phyloP scores from a whole-genome alignment of 2,113 vertebrate species.

The Hemichromis elongatus region DNA sequence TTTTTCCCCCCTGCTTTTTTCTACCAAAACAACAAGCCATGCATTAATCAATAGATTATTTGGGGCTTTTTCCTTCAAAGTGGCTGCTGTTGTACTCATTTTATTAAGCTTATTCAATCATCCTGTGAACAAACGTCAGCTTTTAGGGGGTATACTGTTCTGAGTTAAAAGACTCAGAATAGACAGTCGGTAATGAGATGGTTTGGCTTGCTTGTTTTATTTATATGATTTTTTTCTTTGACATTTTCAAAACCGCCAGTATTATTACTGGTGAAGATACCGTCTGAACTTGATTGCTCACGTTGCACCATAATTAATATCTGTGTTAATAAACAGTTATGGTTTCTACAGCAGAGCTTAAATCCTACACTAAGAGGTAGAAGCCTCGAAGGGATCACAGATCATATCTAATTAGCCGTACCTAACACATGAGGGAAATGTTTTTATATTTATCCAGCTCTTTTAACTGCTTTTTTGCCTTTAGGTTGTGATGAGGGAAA shows the following conservation, averaged over 20 bases:
- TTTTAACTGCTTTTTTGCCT: conserved; percentile 50
- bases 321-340: conserved; percentile 42
- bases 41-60: conserved; percentile 39
- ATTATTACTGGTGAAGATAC: neutral
- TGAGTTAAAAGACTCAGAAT: neutral
- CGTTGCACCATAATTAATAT: conserved; percentile 28
- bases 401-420: conserved; percentile 64
- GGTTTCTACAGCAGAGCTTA: conserved; percentile 9
- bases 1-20: neutral
- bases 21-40: conserved; percentile 16
- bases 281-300: neutral
- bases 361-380: conserved; percentile 39
- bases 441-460: conserved; percentile 57
- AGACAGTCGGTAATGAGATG: neutral
- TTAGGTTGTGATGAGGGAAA: conserved; percentile 32
- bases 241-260: neutral
- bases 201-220: neutral
- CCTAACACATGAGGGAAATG: conserved; percentile 46
- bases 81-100: neutral
- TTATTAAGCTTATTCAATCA: neutral
- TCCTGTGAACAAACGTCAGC: neutral
- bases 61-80: conserved; percentile 10
- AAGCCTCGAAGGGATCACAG: conserved; percentile 39
- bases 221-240: neutral
- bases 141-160: neutral